Evolutionary conservation across 2,888 invertebrate genomes (phyloP), one percentile per base, ranked within the genome.

Genomic region (Sericinus montela): DNA sequence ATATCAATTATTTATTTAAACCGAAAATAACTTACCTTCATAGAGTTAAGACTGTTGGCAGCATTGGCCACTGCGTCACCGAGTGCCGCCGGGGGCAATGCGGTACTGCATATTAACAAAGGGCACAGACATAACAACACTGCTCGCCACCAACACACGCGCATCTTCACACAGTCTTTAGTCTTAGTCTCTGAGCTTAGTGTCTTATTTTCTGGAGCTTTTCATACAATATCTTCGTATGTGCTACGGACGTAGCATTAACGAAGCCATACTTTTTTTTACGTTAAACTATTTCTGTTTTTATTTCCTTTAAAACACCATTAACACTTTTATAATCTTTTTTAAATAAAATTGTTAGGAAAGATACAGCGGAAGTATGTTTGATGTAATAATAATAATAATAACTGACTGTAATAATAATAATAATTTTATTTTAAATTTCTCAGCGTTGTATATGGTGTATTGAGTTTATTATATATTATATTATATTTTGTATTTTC

Each of bases 31-130:
- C 56, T 67, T 67, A 89, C 89, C 80, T 89, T 89, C 87, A 89
- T 89, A 45, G 87, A 86, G 58, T 89, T 89, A 56, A 89, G 80
- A 51, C 87, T 84, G 41, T 74, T 82, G 1, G 88, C 89, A 1
- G 89, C 88, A 49, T 89, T 89, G 36, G 80, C 77, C 40, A 89
- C 86, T 30, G 87, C 89, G 45, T 89, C 89, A 0, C 89, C 89
- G 1, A 89, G 69, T 3, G 89, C 80, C 1, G 89, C 88, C 0
- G 89, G 89, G 28, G 89, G 88, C 45, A 89, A 62, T 16, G 85
- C 85, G 25, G 72, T 67, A 56, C 75, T 72, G 49, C 67, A 72
- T 57, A 79, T 52, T 52, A 79, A 70, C 43, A 78, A 63, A 39
- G 74, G 72, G 57, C 75, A 78, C 28, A 73, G 74, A 65, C 79